A percentile compares a stretch with the other conserved stretches of the same genome.
phyloP scores from a whole-genome alignment of 1,140 invertebrate species.

The Sipha flava region DNA sequence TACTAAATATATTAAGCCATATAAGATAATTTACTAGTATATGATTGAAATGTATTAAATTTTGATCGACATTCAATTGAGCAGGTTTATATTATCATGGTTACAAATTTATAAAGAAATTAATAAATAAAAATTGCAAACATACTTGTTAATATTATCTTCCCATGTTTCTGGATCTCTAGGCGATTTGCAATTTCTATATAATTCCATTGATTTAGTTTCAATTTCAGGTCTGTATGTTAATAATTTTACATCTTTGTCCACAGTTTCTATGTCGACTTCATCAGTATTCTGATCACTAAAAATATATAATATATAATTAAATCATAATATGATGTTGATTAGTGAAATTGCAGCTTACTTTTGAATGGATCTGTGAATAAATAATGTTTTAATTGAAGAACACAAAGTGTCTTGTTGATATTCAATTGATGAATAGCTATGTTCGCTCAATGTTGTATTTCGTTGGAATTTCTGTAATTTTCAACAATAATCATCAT shows the following conservation, averaged over 20 bases:
- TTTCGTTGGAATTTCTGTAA: neutral
- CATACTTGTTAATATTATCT: conserved; percentile 23
- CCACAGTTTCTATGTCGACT: neutral
- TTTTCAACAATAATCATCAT: neutral
- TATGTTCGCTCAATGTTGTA: neutral
- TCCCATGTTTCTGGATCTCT: conserved; percentile 13
- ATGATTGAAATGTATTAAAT: too few species aligned
- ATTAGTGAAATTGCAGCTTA: neutral
- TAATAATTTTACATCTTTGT: conserved; percentile 11
- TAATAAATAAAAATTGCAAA: neutral
- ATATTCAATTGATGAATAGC: conserved; percentile 5
- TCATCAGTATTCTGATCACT: conserved; percentile 2
- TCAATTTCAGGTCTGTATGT: conserved; percentile 9
- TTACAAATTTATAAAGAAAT: neutral
- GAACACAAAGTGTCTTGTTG: conserved; percentile 22
- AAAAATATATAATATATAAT: neutral
- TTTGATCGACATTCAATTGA: too few species aligned
- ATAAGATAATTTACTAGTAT: too few species aligned
- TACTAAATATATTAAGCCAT: too few species aligned
- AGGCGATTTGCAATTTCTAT: neutral
- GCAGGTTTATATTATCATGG: neutral
- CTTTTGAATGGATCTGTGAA: conserved; percentile 7
- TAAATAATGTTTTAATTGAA: conserved; percentile 20
- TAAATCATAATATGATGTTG: neutral
- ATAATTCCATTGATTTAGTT: neutral